Evolutionary conservation across 2,113 vertebrate species (phyloP).

Genomic region (Leiothrix lutea): DNA sequence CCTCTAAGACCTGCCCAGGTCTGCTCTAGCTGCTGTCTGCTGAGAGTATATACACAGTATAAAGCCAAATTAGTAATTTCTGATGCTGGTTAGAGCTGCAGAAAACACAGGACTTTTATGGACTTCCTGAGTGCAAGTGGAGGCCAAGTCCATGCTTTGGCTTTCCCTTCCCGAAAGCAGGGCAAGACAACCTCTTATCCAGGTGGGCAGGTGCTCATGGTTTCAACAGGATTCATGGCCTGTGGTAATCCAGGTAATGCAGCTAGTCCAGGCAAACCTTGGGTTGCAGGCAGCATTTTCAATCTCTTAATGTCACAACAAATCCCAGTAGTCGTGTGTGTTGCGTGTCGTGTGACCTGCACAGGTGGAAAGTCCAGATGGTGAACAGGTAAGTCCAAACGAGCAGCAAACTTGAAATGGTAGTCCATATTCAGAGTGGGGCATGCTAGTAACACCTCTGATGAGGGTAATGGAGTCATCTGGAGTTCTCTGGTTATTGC

Average conservation of each 20-base stretch:
- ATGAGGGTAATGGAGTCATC: neutral
- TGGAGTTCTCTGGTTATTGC: neutral
- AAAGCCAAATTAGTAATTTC: too few species aligned
- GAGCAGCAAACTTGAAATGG: neutral
- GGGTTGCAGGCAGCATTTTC: neutral
- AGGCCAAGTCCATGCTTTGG: neutral
- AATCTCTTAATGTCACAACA: neutral
- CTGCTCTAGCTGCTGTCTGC: neutral
- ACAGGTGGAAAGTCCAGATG: neutral
- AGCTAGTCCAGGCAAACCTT: neutral
- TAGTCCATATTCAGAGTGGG: neutral
- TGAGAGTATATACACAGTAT: accelerated
- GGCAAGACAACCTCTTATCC: neutral
- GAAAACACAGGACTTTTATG: neutral
- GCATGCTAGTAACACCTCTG: neutral
- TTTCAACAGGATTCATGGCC: accelerated
- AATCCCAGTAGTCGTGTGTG: neutral
- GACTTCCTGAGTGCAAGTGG: neutral
- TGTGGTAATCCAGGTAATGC: neutral
- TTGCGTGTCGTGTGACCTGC: accelerated
- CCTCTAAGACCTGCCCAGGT: neutral
- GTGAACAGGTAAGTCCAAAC: neutral
- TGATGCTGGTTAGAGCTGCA: neutral
- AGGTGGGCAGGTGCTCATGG: neutral
- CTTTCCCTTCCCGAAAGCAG: neutral